Base-by-base conservation (phyloP, 2,797 vertebrate genomes). In the Pipistrellus kuhlii region DNA sequence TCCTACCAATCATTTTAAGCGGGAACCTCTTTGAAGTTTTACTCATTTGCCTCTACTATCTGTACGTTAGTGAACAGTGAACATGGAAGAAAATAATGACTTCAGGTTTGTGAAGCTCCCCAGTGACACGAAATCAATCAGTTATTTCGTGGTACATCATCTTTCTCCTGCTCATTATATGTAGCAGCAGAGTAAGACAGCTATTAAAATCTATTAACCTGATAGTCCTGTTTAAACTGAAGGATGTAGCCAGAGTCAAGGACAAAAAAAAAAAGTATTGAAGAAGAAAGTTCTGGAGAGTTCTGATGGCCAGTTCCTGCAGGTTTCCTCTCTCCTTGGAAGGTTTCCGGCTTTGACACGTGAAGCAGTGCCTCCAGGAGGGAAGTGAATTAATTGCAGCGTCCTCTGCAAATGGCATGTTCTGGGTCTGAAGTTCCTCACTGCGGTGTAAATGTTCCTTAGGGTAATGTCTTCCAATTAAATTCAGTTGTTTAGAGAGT, bases 181-280 rank as follows among this genome's bases (percentile, higher is more conserved):
- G 77, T 75, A 87, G 23, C 51, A 20, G 10, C 44, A 30, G 48
- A 88, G 11, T 72, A 51, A 95, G 87, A 91, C 73, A 90, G 51
- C 82, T 93, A 93, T 95, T 95, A 95, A 88, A 96, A 91, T 85
- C 84, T 94, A 77, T 96, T 97, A 97, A 87, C 88, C 59, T 68
- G 86, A 59, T 85, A 84, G 86, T 46, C 4, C 86, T 94, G 81
- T 93, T 92, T 91, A 84, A 95, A 94, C 77, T 81, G 51, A 91
- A 68, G 80, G 38, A 62, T 72, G 41, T 53, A 30, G 64, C 25
- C 57, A 76, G 73, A 73, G 75, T 80, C 21, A 90, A 94, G 32
- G 44, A 77, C 83, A 71, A 51, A 84, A 8, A 51, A 8, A 68
- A 51, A 81, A 8, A 41, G 7, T 41, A 81, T 55, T 55, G 41